Evolutionary conservation across 2,888 invertebrate species (phyloP), one percentile per base, ranked within the genome.

Genomic region (Meteorus colon): DNA sequence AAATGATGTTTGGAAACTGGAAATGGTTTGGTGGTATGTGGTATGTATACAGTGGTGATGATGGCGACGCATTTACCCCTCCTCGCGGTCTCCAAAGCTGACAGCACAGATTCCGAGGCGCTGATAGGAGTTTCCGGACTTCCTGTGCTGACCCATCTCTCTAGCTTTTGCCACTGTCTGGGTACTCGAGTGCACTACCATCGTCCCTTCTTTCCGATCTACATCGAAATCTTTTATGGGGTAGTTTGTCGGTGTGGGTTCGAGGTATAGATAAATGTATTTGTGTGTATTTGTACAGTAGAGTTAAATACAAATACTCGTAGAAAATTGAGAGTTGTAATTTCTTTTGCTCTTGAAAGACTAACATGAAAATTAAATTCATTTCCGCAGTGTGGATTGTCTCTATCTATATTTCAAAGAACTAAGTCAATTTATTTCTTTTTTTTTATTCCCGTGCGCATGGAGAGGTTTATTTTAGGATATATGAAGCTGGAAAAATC

Each of bases 51-150:
- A 55, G 19, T 55, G 55, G 67, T 37, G 60, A 34, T 65, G 34
- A 41, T 41, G 41, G 41, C 41, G 51, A 69, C 19, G 67, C 69
- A 55, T 34, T 55, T 27, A 55, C 29, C 31, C 51, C 55, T 37
- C 31, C 69, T 69, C 69, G 69, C 31, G 69, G 69, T 71, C 71
- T 71, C 45, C 19, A 16, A 68, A 63, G 88, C 89, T 88, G 89
- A 89, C 88, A 86, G 83, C 80, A 84, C 82, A 86, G 89, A 89
- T 89, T 84, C 85, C 86, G 80, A 86, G 83, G 80, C 79, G 79
- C 82, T 81, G 89, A 89, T 89, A 89, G 83, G 81, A 81, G 77
- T 83, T 85, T 84, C 83, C 83, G 82, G 84, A 82, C 80, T 85
- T 87, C 86, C 87, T 84, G 81, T 82, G 84, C 84, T 84, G 84